Percentiles rank a stretch among this genome's conserved stretches.
These are phyloP conservation scores for Eremobia ochroleuca DNA, from an alignment of 2,888 invertebrate species.

Conservation along the genomic window DNA sequence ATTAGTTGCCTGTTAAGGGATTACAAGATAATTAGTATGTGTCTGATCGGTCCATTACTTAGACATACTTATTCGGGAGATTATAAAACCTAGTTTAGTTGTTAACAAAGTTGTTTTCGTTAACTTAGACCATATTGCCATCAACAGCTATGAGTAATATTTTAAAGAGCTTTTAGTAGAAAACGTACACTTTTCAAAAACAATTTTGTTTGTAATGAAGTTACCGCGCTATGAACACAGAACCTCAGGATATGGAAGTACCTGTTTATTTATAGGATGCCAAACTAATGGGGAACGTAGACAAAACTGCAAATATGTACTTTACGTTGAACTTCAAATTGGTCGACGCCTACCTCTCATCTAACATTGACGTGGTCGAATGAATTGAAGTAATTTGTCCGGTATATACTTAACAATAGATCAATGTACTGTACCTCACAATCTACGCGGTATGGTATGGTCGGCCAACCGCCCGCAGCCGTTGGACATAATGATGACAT, in stretches of 20 bases:
- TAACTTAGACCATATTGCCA: not conserved
- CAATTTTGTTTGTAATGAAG: not conserved
- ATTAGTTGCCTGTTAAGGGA: constrained; percentile 12
- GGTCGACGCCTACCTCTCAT: not conserved
- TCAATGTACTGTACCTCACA: constrained; percentile 16
- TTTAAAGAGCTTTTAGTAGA: not conserved
- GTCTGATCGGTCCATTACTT: not conserved
- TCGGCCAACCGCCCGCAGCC: constrained; percentile 24
- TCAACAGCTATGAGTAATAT: not conserved
- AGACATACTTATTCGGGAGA: not conserved
- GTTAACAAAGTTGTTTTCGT: not conserved
- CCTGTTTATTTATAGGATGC: not conserved
- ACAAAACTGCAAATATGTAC: not conserved
- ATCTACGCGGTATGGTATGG: not conserved
- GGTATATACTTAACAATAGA: constrained; percentile 44
- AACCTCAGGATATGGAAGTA: too few species aligned
- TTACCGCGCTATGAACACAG: too few species aligned
- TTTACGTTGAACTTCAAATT: not conserved
- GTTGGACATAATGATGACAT: constrained; percentile 59
- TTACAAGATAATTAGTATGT: constrained; percentile 9
- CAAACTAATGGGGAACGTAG: not conserved
- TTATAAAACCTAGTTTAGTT: not conserved
- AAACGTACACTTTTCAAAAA: too few species aligned
- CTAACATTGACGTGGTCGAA: not conserved
- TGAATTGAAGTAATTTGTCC: not conserved